Base-by-base conservation (phyloP, 2,113 vertebrate genomes). In the Cervus canadensis region DNA sequence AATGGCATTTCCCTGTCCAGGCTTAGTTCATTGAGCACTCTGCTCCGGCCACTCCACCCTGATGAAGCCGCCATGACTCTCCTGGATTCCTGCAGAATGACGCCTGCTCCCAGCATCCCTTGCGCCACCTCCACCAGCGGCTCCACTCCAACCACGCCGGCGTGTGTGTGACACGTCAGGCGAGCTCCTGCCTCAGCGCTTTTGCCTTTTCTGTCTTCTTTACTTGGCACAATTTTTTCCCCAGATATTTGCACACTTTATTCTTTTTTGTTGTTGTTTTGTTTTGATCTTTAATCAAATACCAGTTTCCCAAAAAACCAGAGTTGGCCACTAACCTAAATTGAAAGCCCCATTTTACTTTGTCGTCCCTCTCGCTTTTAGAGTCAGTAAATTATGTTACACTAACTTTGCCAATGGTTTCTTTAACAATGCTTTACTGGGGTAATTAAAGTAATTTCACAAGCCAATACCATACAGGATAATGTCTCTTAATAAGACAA, bases 241-340 rank as follows among this genome's bases (percentile, higher is more conserved):
- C 57, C 5, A 54, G 17, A 30, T 88, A 92, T 43, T 54, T 78
- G 7, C 2, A 52, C 67, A 12, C 11, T 50, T 74, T 17, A 23
- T 45, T 5, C 26, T 12, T 78, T 79, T 3, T 3, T 60, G 12
- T 50, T 48, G 78, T 87, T 5, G 48, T 92, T 92, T 28, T 40
- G 28, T 92, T 74, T 21, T 74, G 5, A 59, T 87, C 19, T 89
- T 91, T 78, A 76, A 57, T 82, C 26, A 92, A 87, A 78, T 94
- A 56, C 8, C 6, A 84, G 16, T 64, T 93, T 62, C 48, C 50
- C 43, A 45, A 74, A 85, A 91, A 52, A 21, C 1, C 7, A 85
- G 17, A 5, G 23, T 90, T 82, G 28, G 7, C 15, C 12, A 56
- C 28, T 88, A 52, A 57, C 48, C 45, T 74, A 95, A 36, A 28